A percentile compares a stretch with the other conserved stretches of the same genome.
Evolutionary conservation across 2,797 vertebrate species (phyloP).

Genomic region (Nyctalus aviator): DNA sequence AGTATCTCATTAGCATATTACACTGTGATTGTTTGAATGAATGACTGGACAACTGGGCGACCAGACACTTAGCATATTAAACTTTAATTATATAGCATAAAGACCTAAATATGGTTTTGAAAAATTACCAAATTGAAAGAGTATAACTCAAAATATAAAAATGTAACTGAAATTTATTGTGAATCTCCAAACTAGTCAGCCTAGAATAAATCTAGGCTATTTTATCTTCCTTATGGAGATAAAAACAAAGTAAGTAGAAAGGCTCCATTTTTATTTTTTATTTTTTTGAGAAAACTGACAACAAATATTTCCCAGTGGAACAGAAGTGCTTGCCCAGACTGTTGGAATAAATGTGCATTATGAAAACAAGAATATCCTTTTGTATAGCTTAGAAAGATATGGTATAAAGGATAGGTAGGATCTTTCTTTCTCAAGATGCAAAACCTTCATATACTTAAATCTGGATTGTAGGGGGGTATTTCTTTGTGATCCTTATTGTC

Average conservation of each 20-base stretch:
- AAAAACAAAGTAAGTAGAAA: conserved; percentile 14
- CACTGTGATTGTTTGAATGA: no score
- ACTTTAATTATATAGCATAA: neutral
- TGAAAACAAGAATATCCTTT: conserved; percentile 25
- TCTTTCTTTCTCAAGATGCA: neutral
- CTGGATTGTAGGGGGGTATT: neutral
- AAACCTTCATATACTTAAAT: neutral
- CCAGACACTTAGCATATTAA: no score
- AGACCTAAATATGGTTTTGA: neutral
- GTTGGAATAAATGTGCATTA: neutral
- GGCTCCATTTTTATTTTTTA: neutral
- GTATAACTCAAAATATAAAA: neutral
- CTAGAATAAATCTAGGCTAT: neutral
- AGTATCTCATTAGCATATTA: no score
- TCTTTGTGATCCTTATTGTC: neutral
- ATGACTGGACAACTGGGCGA: fast-evolving
- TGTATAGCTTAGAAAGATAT: neutral
- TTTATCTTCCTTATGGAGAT: neutral
- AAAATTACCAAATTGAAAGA: neutral
- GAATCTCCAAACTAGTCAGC: neutral
- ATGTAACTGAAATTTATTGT: neutral
- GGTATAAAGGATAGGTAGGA: neutral
- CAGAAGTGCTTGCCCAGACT: neutral
- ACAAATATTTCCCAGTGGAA: neutral
- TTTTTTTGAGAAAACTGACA: conserved; percentile 3